Conservation (phyloP, 1,140 invertebrate species). For the Brachionus paranguensis region DNA sequence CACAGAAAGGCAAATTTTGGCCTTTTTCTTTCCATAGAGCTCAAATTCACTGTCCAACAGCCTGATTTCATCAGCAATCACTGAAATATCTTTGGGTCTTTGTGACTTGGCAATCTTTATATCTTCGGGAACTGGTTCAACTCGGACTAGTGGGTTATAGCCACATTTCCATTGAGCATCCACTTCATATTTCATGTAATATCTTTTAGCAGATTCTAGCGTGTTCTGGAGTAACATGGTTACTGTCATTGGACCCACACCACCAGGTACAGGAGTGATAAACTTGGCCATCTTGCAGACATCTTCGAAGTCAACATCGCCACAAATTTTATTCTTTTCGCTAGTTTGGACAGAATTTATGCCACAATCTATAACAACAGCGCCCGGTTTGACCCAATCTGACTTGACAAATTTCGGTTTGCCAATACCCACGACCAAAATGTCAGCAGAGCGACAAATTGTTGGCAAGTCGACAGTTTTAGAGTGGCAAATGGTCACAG, state of each 20-base stretch:
- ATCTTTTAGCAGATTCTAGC: constrained; percentile 66
- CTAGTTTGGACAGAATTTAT: constrained; percentile 75
- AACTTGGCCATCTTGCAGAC: constrained; percentile 68
- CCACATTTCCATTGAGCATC: constrained; percentile 47
- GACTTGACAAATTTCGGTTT: constrained; percentile 82
- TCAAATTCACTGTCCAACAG: constrained; percentile 73
- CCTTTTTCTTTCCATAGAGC: constrained; percentile 86
- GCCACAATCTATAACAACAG: constrained; percentile 98
- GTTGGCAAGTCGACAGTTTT: constrained; percentile 75
- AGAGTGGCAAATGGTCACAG: constrained; percentile 92
- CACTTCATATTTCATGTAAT: constrained; percentile 17
- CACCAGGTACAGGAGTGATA: constrained; percentile 95
- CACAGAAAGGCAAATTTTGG: constrained; percentile 80
- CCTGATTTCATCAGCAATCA: constrained; percentile 68
- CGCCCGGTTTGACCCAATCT: constrained; percentile 93
- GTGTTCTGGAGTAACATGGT: constrained; percentile 96
- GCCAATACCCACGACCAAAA: constrained; percentile 91
- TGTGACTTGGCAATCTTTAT: constrained; percentile 80
- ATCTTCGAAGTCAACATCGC: constrained; percentile 83
- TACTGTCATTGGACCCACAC: constrained; percentile 96
- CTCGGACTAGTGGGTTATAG: constrained; percentile 46
- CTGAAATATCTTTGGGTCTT: constrained; percentile 72
- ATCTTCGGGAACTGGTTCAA: constrained; percentile 61
- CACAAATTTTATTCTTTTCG: constrained; percentile 50
- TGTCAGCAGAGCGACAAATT: constrained; percentile 70